phyloP scores from a whole-genome alignment of 2,797 vertebrate species.

The Cichlasoma orientale region DNA sequence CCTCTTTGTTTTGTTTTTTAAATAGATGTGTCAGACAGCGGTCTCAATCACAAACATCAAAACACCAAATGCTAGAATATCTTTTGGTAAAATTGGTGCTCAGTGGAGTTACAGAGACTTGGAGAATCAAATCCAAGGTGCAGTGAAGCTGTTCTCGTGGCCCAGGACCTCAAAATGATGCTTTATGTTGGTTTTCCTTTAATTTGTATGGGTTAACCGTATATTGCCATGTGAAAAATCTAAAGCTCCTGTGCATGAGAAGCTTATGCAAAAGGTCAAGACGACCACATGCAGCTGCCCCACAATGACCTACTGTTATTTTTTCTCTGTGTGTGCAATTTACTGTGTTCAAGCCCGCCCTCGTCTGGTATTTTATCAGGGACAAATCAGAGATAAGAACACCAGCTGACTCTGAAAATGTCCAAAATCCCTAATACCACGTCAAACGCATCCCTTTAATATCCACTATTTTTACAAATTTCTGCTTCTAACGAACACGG shows the following conservation, averaged over 20 bases:
- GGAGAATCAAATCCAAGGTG: not conserved
- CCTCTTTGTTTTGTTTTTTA: not conserved
- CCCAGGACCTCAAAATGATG: not conserved
- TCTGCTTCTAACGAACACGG: not conserved
- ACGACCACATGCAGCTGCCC: not conserved
- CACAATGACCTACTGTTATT: conserved; percentile 41
- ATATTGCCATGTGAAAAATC: conserved; percentile 20
- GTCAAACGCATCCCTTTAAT: not conserved
- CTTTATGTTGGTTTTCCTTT: not conserved
- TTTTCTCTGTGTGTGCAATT: not conserved
- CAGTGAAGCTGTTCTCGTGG: not conserved
- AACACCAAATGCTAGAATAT: not conserved
- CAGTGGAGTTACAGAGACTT: not conserved
- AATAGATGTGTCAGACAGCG: not conserved
- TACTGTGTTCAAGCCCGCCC: not conserved
- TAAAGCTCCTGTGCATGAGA: conserved; percentile 4
- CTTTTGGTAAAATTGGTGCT: not conserved
- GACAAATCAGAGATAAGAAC: conserved; percentile 34
- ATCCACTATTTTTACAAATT: not conserved
- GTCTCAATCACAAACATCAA: not conserved
- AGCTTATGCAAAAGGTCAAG: conserved; percentile 16
- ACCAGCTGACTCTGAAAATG: conserved; percentile 16
- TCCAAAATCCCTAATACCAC: conserved; percentile 2
- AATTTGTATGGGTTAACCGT: not conserved
- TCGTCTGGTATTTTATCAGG: conserved; percentile 3